Percentiles rank a stretch among this genome's conserved stretches.
Conservation (phyloP, 2,888 invertebrate species). For the Sycophila texana region DNA sequence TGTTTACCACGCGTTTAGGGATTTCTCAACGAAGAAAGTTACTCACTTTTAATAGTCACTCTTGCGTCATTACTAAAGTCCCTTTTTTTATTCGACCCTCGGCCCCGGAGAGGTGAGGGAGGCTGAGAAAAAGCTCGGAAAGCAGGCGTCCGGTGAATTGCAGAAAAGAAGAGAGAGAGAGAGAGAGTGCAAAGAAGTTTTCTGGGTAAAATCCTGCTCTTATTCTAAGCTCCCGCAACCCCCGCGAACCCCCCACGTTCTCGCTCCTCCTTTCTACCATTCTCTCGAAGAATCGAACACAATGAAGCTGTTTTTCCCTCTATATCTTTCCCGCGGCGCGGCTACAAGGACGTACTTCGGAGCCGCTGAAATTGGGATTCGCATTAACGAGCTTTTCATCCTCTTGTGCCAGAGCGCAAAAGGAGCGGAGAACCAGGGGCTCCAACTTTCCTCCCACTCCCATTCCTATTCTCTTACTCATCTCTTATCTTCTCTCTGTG, state of each 20-base stretch:
- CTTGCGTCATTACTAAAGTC: conserved; percentile 19
- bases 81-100: conserved; percentile 1
- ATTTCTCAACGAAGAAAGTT: neutral
- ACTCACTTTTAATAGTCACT: conserved; percentile 34
- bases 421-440: conserved; percentile 18
- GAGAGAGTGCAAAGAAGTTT: conserved; percentile 46
- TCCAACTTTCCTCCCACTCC: neutral
- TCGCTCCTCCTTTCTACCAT: conserved; percentile 47
- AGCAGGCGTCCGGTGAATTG: conserved; percentile 22
- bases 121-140: neutral
- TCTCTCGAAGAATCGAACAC: conserved; percentile 53
- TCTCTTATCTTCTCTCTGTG: conserved; percentile 12
- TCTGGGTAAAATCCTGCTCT: conserved; percentile 61
- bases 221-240: conserved; percentile 56
- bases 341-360: conserved; percentile 12
- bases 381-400: conserved; percentile 68
- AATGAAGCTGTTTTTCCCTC: conserved; percentile 40
- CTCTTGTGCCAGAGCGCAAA: conserved; percentile 40
- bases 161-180: conserved; percentile 36
- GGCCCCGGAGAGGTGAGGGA: conserved; percentile 2
- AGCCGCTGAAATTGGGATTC: conserved; percentile 58
- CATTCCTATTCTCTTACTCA: neutral
- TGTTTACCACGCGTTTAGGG: too few species aligned
- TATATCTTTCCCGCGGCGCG: conserved; percentile 14
- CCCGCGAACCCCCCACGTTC: too few species aligned